Evolutionary conservation across 2,797 vertebrate genomes (phyloP).

Genomic region (Pangasius mekongensis): DNA sequence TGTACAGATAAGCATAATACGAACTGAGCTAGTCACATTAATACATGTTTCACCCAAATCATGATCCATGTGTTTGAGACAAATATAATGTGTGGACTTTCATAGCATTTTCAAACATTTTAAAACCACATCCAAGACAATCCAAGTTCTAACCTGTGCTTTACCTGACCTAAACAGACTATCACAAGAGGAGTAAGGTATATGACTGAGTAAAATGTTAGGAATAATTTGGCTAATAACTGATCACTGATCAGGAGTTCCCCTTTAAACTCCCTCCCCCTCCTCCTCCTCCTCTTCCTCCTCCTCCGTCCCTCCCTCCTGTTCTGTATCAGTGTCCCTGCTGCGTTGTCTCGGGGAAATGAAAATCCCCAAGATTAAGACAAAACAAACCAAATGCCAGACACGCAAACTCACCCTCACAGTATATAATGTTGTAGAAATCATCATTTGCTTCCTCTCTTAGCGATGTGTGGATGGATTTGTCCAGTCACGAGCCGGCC

Average conservation of each 20-base stretch:
- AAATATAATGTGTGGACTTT: background rate
- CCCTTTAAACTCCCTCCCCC: constrained; percentile 72
- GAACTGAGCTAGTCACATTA: background rate
- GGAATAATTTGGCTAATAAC: background rate
- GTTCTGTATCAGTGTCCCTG: constrained; percentile 64
- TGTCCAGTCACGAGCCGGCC: constrained; percentile 67
- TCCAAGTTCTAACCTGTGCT: too few species aligned
- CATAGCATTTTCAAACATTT: background rate
- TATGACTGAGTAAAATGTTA: background rate
- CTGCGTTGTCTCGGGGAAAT: constrained; percentile 68
- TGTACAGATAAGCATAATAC: background rate
- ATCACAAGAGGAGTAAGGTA: background rate
- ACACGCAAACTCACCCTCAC: constrained; percentile 21
- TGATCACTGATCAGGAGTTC: constrained; percentile 51
- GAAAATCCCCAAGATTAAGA: constrained; percentile 41
- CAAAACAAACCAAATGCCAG: constrained; percentile 4
- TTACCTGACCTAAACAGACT: background rate
- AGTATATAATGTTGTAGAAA: constrained; percentile 1
- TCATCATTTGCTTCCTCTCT: constrained; percentile 23
- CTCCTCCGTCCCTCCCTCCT: constrained; percentile 50
- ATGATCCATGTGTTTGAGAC: background rate
- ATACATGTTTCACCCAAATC: background rate
- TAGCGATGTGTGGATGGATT: constrained; percentile 44
- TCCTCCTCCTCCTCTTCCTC: constrained; percentile 23
- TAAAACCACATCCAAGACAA: background rate